phyloP scores from a whole-genome alignment of 2,888 invertebrate genomes.

The Cactoblastis cactorum region DNA sequence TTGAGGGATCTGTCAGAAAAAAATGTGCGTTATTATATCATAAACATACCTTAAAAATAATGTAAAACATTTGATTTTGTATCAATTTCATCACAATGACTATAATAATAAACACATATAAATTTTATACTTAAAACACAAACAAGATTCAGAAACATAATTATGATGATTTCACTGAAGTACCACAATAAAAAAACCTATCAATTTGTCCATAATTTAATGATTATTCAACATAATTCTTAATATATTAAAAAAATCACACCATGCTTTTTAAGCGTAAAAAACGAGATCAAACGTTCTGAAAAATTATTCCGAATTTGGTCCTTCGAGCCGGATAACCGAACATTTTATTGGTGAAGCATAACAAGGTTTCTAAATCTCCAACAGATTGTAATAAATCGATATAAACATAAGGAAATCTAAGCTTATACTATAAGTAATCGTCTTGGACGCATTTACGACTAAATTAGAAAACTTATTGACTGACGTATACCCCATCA shows the following conservation, averaged over 20 bases:
- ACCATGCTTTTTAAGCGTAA: slow-evolving; percentile 14
- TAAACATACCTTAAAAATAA: background rate
- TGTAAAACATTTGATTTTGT: background rate
- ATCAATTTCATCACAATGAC: slow-evolving; percentile 8
- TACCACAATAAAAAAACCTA: background rate
- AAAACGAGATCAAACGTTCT: slow-evolving; percentile 38
- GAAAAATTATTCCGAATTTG: slow-evolving; percentile 34
- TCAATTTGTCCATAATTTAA: slow-evolving; percentile 7
- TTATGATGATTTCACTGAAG: slow-evolving; percentile 6
- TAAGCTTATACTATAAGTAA: slow-evolving; percentile 29
- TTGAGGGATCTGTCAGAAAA: background rate
- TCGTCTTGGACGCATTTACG: slow-evolving; percentile 62
- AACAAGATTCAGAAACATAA: slow-evolving; percentile 19
- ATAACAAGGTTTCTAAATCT: slow-evolving; percentile 42
- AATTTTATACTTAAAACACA: slow-evolving; percentile 1
- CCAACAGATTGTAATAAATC: slow-evolving; percentile 33
- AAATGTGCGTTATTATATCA: background rate
- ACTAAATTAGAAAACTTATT: slow-evolving; percentile 39
- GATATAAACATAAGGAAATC: slow-evolving; percentile 32
- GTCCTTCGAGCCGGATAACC: slow-evolving; percentile 44
- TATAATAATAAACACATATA: background rate
- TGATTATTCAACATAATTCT: slow-evolving; percentile 2
- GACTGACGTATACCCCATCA: slow-evolving; percentile 22
- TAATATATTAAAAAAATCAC: slow-evolving; percentile 14
- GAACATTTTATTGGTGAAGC: slow-evolving; percentile 16